Evolutionary conservation across 2,797 vertebrate genomes (phyloP).

Genomic region (Petrocephalus schoutedeni): DNA sequence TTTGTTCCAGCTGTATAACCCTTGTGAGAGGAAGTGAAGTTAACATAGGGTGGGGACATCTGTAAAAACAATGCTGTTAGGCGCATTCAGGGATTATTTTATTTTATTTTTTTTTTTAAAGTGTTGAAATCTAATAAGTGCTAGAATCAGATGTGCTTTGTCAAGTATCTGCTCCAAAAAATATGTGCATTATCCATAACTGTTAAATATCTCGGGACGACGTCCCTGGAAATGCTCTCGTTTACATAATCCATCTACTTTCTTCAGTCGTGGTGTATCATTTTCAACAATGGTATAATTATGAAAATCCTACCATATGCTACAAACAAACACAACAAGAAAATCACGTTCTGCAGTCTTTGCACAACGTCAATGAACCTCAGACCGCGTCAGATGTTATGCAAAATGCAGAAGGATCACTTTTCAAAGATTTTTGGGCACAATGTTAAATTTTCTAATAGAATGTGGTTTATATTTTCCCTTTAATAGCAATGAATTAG

Average conservation of each 20-base stretch:
- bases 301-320: constrained; percentile 7
- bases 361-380: background rate
- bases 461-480: background rate
- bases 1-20: constrained; percentile 17
- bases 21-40: constrained; percentile 6
- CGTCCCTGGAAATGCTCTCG: background rate
- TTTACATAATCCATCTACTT: constrained; percentile 3
- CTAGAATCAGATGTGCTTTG: constrained; percentile 7
- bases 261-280: background rate
- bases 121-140: background rate
- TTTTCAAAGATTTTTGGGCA: background rate
- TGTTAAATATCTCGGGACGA: background rate
- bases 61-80: constrained; percentile 20
- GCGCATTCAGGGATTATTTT: background rate
- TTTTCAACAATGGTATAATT: background rate
- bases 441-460: background rate
- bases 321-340: background rate
- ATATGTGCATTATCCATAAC: background rate
- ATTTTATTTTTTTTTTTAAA: background rate
- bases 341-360: background rate
- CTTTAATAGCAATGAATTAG: background rate
- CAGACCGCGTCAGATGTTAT: background rate
- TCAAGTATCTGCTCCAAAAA: background rate
- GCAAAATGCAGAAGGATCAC: background rate
- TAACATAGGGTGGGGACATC: constrained; percentile 13